These are phyloP conservation scores for Cheirogaleus major DNA, from an alignment of 2,797 vertebrate genomes.

Conservation along the genomic window DNA sequence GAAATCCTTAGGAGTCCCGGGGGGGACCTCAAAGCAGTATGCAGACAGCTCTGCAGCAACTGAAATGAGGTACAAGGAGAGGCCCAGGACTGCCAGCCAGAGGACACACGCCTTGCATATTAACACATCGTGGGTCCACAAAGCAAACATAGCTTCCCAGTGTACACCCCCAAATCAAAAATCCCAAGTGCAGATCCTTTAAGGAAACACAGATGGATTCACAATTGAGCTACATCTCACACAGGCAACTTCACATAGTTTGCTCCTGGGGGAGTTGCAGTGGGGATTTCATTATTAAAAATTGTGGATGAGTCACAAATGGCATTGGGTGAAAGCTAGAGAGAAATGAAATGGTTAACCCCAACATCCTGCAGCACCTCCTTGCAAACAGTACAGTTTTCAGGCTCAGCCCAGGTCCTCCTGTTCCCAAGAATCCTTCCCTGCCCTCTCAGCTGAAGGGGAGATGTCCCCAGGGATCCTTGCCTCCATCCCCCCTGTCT, in stretches of 20 bases:
- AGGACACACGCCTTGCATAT: not conserved
- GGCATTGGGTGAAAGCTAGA: not conserved
- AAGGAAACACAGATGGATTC: not conserved
- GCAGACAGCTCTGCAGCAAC: not conserved
- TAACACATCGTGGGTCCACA: not conserved
- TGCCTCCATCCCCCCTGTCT: accelerated
- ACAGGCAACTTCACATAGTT: no score
- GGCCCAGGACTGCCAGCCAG: not conserved
- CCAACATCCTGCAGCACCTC: not conserved
- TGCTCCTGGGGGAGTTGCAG: not conserved
- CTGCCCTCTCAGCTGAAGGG: not conserved
- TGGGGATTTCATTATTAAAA: not conserved
- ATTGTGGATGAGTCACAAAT: not conserved
- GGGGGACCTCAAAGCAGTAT: not conserved
- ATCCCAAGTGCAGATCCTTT: not conserved
- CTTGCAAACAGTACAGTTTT: not conserved
- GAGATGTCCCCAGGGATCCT: not conserved
- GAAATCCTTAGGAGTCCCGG: not conserved
- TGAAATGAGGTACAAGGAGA: not conserved
- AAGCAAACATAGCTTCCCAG: not conserved
- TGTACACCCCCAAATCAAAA: not conserved
- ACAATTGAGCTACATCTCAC: not conserved
- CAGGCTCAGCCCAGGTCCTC: not conserved
- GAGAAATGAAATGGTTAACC: not conserved
- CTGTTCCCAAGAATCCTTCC: not conserved